Evolutionary conservation across 2,797 vertebrate genomes (phyloP).

Genomic region (Xiphorhynchus erythropygius): DNA sequence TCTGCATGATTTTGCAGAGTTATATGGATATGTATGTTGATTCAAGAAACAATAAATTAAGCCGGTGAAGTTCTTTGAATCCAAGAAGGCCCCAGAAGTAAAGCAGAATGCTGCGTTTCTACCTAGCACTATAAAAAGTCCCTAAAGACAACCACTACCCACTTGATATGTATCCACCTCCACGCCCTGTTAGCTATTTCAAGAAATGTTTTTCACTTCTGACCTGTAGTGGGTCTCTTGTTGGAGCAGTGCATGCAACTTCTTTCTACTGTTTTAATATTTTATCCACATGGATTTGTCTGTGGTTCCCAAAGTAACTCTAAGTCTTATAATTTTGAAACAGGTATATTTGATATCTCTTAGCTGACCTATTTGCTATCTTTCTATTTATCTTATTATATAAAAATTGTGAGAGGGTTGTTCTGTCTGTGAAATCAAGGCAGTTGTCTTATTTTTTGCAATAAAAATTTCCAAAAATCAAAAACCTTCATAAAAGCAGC

Average conservation of each 20-base stretch:
- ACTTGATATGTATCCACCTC: background rate
- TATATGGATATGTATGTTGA: background rate
- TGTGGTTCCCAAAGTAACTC: background rate
- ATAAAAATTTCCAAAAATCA: background rate
- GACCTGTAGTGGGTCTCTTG: accelerated
- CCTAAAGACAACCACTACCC: background rate
- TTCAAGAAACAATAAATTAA: background rate
- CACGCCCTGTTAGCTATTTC: background rate
- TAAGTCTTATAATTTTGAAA: background rate
- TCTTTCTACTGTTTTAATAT: background rate
- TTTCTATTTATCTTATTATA: background rate
- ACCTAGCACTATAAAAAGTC: background rate
- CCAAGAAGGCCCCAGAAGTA: background rate
- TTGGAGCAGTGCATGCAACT: background rate
- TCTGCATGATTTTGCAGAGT: background rate
- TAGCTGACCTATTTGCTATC: background rate
- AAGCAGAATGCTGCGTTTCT: background rate
- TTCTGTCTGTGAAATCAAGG: background rate
- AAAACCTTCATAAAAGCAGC: background rate
- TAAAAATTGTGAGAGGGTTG: background rate
- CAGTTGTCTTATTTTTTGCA: background rate
- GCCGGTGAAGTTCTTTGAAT: background rate
- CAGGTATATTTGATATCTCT: background rate
- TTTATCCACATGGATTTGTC: background rate
- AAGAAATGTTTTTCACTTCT: background rate